These are phyloP conservation scores for Syngnathoides biaculeatus DNA, from an alignment of 2,113 vertebrate genomes.

Conservation along the genomic window DNA sequence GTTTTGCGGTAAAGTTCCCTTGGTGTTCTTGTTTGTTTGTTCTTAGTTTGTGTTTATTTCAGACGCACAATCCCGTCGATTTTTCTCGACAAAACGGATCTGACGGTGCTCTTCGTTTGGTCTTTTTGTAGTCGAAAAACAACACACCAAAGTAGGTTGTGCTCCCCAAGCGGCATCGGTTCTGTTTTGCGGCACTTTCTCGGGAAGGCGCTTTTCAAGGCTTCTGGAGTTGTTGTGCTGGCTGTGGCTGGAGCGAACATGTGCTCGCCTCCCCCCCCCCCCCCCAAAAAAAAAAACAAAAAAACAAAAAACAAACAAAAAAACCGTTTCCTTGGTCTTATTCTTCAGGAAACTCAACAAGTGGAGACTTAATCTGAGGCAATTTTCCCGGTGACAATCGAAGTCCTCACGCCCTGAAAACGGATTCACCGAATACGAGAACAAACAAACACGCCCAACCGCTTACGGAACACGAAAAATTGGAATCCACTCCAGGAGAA, in stretches of 20 bases:
- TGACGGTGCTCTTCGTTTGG: not conserved
- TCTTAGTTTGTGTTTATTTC: not conserved
- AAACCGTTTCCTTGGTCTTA: not conserved
- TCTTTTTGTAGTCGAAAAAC: not conserved
- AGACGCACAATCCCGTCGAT: conserved; percentile 11
- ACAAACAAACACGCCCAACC: not conserved
- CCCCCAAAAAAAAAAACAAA: no score
- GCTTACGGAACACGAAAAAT: not conserved
- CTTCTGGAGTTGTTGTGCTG: not conserved
- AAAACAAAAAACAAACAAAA: no score
- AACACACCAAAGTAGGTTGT: not conserved
- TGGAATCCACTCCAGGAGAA: not conserved
- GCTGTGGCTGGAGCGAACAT: no score
- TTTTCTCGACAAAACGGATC: conserved; percentile 15
- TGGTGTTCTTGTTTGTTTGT: not conserved
- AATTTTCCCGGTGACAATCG: not conserved
- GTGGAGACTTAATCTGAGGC: not conserved
- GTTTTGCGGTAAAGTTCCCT: not conserved
- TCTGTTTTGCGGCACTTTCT: not conserved
- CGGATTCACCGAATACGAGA: not conserved
- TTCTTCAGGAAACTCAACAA: not conserved
- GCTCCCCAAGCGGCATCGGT: not conserved
- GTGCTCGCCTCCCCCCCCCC: no score
- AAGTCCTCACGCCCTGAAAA: not conserved
- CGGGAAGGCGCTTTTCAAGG: not conserved